phyloP scores from a whole-genome alignment of 2,797 vertebrate species.

The Orientallactaga sibirica region DNA sequence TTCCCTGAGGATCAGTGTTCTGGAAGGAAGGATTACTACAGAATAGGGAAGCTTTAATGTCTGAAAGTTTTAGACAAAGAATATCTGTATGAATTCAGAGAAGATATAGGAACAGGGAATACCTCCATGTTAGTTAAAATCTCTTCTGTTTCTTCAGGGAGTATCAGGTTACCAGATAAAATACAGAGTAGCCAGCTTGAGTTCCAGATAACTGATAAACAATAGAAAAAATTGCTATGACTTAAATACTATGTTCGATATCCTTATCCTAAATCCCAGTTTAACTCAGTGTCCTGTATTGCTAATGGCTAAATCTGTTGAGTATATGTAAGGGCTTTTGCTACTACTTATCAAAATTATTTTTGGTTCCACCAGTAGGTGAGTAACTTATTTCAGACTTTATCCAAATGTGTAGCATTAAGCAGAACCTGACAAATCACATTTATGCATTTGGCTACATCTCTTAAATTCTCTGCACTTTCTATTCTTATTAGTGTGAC shows the following conservation, averaged over 20 bases:
- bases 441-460: background rate
- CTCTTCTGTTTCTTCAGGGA: background rate
- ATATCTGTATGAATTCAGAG: background rate
- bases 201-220: background rate
- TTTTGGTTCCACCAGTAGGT: background rate
- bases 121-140: background rate
- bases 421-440: background rate
- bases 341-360: background rate
- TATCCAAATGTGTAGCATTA: background rate
- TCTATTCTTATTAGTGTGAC: background rate
- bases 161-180: background rate
- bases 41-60: background rate
- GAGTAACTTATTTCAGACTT: background rate
- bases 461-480: background rate
- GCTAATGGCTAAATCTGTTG: constrained; percentile 11
- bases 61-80: background rate
- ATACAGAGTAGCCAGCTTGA: background rate
- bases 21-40: background rate
- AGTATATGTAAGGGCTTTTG: background rate
- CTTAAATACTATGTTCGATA: background rate
- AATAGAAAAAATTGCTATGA: background rate
- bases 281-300: background rate
- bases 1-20: background rate
- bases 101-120: background rate
- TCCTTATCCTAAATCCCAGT: background rate